Base-by-base conservation (phyloP, 2,797 vertebrate species). In the Phyllotis vaccarum region DNA sequence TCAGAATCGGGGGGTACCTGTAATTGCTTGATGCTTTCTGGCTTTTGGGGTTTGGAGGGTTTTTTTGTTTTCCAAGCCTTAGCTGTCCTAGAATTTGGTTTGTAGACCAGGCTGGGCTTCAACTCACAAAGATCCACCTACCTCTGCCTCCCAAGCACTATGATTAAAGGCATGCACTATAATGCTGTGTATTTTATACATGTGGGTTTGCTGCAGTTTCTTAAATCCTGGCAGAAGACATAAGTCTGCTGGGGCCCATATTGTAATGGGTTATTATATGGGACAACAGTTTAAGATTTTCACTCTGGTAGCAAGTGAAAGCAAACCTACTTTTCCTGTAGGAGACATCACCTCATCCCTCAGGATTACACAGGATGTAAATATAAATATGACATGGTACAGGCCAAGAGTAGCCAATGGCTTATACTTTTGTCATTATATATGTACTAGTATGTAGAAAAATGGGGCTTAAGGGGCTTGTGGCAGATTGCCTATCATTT, bases 301-400 rank as follows among this genome's bases (percentile, higher is more conserved):
- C n/a, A 22, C 76, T 62, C 22, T 70, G 8, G 3, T 40, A n/a
- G 29, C 85, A 79, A 91, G 54, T 40, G 7, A n/a, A 64, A 78
- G 37, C 31, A 66, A 76, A 66, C 24, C 49, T 29, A 19, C 52
- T 79, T 88, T 52, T 58, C 70, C 10, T 19, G 3, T 8, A 52
- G 43, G 29, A 78, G 31, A 90, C 11, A 11, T 86, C 78, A 94
- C 86, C 46, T 90, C 58, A 93, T n/a, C 54, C 43, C 60, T 95
- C 82, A 88, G 46, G 43, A 74, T 80, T 86, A 60, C 58, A 52
- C 16, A 40, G 56, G 79, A 70, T 56, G 13, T 75, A 93, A 54
- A 52, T 54, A 34, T 72, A 91, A 58, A 43, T 68, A 72, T 91
- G 81, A 81, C 86, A 31, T 29, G 54, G 54, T 79, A 31, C 83